Evolutionary conservation across 2,888 invertebrate genomes (phyloP).

Genomic region (Aspidiotus destructor): DNA sequence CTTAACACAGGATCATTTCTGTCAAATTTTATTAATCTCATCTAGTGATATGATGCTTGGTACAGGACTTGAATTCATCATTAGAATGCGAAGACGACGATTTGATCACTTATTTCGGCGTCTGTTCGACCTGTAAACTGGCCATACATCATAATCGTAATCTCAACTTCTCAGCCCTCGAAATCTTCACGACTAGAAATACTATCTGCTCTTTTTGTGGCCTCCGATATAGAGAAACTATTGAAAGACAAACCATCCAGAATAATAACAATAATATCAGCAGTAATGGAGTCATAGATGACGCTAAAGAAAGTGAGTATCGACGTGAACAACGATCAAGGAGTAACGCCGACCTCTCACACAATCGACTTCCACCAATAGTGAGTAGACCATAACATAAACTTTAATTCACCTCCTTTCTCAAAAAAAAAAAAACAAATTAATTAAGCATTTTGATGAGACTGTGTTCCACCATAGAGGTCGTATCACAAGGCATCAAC

Average conservation of each 20-base stretch:
- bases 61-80: neutral
- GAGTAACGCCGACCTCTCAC: constrained; percentile 39
- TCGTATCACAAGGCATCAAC: neutral
- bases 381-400: constrained; percentile 36
- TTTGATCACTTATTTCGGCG: constrained; percentile 34
- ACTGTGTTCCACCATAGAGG: neutral
- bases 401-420: constrained; percentile 4
- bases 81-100: constrained; percentile 28
- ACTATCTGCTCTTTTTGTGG: constrained; percentile 41
- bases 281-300: constrained; percentile 15
- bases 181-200: constrained; percentile 13
- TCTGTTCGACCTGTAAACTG: constrained; percentile 35
- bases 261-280: constrained; percentile 4
- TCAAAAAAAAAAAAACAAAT: neutral
- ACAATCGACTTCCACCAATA: constrained; percentile 41
- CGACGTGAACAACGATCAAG: constrained; percentile 39
- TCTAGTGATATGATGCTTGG: neutral
- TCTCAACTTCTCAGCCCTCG: constrained; percentile 18
- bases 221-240: constrained; percentile 36
- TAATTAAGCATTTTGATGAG: neutral
- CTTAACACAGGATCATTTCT: too few relatives aligned
- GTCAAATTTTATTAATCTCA: neutral
- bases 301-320: constrained; percentile 37
- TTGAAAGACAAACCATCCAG: constrained; percentile 30
- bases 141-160: constrained; percentile 22